These are phyloP conservation scores for Barypeithes pellucidus DNA, from an alignment of 2,888 invertebrate genomes.

Conservation along the genomic window DNA sequence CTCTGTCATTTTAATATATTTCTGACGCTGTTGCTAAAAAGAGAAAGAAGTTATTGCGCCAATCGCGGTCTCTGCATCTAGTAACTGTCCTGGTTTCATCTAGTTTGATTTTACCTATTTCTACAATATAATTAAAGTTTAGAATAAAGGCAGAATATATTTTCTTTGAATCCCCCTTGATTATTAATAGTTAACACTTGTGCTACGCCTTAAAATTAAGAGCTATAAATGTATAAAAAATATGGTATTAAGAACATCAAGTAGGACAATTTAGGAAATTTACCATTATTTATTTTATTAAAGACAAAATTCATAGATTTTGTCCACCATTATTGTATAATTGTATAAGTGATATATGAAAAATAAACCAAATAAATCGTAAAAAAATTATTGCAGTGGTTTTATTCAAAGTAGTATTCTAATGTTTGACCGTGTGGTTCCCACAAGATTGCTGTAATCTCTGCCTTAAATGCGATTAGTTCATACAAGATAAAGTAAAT, in stretches of 20 bases:
- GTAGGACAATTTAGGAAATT: slow-evolving; percentile 63
- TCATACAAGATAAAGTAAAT: too few relatives aligned
- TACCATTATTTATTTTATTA: slow-evolving; percentile 57
- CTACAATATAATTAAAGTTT: neutral
- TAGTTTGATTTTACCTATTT: too few relatives aligned
- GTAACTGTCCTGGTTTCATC: too few relatives aligned
- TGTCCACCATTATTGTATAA: slow-evolving; percentile 65
- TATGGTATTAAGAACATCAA: slow-evolving; percentile 60
- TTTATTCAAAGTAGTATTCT: too few relatives aligned
- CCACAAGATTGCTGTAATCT: too few relatives aligned
- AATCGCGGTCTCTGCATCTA: too few relatives aligned
- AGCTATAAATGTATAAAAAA: slow-evolving; percentile 68
- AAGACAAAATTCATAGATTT: slow-evolving; percentile 57
- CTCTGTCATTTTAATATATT: too few relatives aligned
- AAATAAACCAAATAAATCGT: slow-evolving; percentile 58
- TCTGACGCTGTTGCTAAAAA: too few relatives aligned
- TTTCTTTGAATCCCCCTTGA: neutral
- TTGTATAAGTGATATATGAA: slow-evolving; percentile 67
- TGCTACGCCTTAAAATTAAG: slow-evolving; percentile 66
- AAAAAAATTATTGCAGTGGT: neutral
- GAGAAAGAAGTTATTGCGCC: too few relatives aligned
- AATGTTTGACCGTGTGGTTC: too few relatives aligned
- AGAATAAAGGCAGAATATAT: slow-evolving; percentile 7
- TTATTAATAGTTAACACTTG: slow-evolving; percentile 56
- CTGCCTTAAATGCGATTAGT: too few relatives aligned